Conservation (phyloP, 2,797 vertebrate species). For the Chromis chromis region DNA sequence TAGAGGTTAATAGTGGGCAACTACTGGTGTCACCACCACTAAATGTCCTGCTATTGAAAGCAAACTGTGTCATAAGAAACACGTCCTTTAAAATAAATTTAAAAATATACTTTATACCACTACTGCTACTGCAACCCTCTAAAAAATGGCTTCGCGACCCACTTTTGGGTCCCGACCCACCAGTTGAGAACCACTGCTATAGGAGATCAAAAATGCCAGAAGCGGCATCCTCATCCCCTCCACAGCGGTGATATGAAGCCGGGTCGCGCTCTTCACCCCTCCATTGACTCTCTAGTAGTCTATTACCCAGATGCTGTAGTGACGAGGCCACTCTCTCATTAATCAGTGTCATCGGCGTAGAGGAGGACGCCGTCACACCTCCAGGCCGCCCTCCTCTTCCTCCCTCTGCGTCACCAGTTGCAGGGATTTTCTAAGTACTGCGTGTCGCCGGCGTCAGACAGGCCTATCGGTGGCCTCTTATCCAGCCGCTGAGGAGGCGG, state of each 20-base stretch:
- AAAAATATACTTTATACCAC: too few species aligned
- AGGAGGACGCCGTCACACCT: slow-evolving; percentile 33
- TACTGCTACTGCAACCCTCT: too few species aligned
- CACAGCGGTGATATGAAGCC: neutral
- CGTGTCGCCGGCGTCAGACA: slow-evolving; percentile 45
- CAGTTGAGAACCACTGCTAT: too few species aligned
- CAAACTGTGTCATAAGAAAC: too few species aligned
- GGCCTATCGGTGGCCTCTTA: slow-evolving; percentile 60
- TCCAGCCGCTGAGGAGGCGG: slow-evolving; percentile 64
- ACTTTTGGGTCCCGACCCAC: too few species aligned
- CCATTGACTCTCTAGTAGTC: slow-evolving; percentile 61
- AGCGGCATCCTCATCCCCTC: neutral
- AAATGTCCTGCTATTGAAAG: too few species aligned
- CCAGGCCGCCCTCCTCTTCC: slow-evolving; percentile 20
- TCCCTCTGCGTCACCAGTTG: slow-evolving; percentile 40
- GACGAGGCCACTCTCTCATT: slow-evolving; percentile 62
- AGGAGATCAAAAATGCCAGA: neutral
- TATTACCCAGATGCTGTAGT: slow-evolving; percentile 58
- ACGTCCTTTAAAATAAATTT: too few species aligned
- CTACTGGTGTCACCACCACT: too few species aligned
- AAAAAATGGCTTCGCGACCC: too few species aligned
- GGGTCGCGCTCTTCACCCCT: slow-evolving; percentile 36
- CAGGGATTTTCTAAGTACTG: slow-evolving; percentile 57
- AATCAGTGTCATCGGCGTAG: slow-evolving; percentile 71
- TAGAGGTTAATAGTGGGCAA: too few species aligned